A percentile compares a stretch with the other conserved stretches of the same genome.
phyloP scores from a whole-genome alignment of 2,113 vertebrate genomes.

The Cyphomyrus plagiostoma region DNA sequence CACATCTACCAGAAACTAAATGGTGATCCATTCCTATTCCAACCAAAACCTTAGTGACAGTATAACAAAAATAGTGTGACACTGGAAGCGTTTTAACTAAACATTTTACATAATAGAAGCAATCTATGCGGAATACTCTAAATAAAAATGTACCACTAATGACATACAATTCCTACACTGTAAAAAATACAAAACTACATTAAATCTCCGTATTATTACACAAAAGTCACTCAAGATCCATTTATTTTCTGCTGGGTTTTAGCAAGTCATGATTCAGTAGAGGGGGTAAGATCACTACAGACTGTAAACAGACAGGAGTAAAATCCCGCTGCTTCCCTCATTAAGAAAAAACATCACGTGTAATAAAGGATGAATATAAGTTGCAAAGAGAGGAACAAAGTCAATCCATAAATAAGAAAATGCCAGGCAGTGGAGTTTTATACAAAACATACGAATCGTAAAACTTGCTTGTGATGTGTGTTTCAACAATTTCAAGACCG shows the following conservation, averaged over 20 bases:
- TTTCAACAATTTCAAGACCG: not conserved
- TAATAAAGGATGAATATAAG: not conserved
- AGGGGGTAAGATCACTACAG: not conserved
- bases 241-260: not conserved
- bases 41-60: not conserved
- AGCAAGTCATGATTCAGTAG: not conserved
- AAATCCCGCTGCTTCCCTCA: not conserved
- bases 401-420: not conserved
- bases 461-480: not conserved
- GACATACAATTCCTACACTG: not conserved
- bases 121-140: not conserved
- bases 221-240: not conserved
- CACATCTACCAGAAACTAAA: not conserved
- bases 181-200: not conserved
- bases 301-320: not conserved
- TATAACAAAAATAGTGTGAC: not conserved
- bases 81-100: not conserved
- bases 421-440: not conserved
- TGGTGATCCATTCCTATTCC: not conserved
- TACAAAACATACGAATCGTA: not conserved
- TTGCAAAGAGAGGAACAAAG: not conserved
- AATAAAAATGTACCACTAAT: not conserved
- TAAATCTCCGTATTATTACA: not conserved
- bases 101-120: not conserved
- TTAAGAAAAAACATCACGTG: not conserved